Conservation (phyloP, 2,113 vertebrate species). For the Psammodynastes pulverulentus region DNA sequence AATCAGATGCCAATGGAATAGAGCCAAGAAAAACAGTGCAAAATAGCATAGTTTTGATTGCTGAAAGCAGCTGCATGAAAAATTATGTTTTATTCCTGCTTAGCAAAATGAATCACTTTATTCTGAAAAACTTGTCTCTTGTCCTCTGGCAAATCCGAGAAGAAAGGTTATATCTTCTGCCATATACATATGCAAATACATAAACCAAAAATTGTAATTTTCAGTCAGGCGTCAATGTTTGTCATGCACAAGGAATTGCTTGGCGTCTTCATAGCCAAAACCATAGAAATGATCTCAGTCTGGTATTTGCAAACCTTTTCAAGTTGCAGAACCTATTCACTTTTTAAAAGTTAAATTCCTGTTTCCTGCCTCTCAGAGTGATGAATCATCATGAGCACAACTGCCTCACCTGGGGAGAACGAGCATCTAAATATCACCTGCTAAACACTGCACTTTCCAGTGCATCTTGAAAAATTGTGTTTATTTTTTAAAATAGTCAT, state of each 20-base stretch:
- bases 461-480: background rate
- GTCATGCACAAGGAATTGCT: background rate
- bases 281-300: background rate
- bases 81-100: background rate
- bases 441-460: background rate
- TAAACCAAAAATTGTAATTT: background rate
- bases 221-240: background rate
- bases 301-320: background rate
- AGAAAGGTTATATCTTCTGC: background rate
- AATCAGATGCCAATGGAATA: background rate
- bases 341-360: background rate
- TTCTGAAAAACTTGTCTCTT: background rate
- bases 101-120: background rate
- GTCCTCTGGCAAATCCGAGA: background rate
- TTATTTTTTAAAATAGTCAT: background rate
- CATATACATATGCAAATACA: background rate
- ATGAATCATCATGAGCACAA: background rate
- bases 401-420: background rate
- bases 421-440: background rate
- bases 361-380: background rate
- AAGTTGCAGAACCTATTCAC: background rate
- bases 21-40: background rate
- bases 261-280: background rate
- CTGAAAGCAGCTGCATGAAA: background rate
- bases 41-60: background rate